phyloP scores from a whole-genome alignment of 2,888 invertebrate genomes.

The Phengaris alcon region DNA sequence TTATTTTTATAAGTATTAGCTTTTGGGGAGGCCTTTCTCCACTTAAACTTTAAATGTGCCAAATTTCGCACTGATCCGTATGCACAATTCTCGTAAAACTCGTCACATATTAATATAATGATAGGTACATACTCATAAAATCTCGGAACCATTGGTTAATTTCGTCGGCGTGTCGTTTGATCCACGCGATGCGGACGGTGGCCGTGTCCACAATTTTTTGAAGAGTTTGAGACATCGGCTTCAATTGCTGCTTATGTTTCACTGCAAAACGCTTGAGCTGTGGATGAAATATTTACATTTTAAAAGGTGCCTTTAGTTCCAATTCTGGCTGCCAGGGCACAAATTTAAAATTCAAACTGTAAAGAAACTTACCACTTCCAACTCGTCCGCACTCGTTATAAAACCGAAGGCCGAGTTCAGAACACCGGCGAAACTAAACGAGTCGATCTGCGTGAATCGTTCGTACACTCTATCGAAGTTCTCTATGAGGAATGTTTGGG shows the following conservation, averaged over 20 bases:
- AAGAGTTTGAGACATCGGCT: slow-evolving; percentile 65
- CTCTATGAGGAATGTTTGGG: slow-evolving; percentile 85
- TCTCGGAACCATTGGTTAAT: slow-evolving; percentile 64
- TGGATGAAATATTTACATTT: not conserved
- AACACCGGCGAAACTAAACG: slow-evolving; percentile 62
- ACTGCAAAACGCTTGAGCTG: slow-evolving; percentile 67
- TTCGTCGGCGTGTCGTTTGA: slow-evolving; percentile 48
- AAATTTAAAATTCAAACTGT: too few relatives aligned
- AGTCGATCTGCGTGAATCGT: slow-evolving; percentile 59
- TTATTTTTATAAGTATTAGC: too few relatives aligned
- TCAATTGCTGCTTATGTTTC: slow-evolving; percentile 56
- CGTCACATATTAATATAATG: not conserved
- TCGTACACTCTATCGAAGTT: slow-evolving; percentile 82
- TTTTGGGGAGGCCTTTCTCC: too few relatives aligned
- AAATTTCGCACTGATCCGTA: too few relatives aligned
- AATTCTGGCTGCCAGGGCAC: not conserved
- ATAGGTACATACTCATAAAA: slow-evolving; percentile 51
- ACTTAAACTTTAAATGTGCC: too few relatives aligned
- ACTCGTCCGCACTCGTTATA: slow-evolving; percentile 55
- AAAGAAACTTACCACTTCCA: slow-evolving; percentile 52
- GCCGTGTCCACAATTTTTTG: slow-evolving; percentile 70
- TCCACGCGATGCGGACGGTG: slow-evolving; percentile 60
- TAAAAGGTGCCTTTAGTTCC: not conserved
- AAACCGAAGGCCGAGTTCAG: slow-evolving; percentile 63
- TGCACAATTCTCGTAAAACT: too few relatives aligned